Evolutionary conservation across 2,797 vertebrate genomes (phyloP).

Genomic region (Menidia menidia): DNA sequence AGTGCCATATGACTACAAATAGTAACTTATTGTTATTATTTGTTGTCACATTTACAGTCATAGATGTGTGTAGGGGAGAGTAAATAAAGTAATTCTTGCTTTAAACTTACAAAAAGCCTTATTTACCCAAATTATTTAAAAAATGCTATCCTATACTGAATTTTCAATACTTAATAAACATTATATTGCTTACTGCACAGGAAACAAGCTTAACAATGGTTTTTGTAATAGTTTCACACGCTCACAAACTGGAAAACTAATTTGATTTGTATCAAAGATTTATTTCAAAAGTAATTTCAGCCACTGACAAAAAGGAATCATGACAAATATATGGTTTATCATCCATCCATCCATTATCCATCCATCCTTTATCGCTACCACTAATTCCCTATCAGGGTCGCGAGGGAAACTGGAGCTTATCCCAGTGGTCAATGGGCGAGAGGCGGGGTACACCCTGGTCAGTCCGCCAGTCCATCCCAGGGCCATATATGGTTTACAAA

Average conservation of each 20-base stretch:
- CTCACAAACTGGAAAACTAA: background rate
- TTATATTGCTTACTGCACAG: background rate
- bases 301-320: conserved; percentile 12
- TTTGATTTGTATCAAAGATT: conserved; percentile 36
- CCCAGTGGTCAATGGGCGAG: no score
- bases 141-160: conserved; percentile 5
- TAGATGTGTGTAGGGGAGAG: conserved; percentile 13
- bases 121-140: background rate
- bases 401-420: no score
- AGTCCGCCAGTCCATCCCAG: no score
- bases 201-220: conserved; percentile 2
- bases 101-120: conserved; percentile 14
- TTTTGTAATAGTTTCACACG: background rate
- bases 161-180: background rate
- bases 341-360: no score
- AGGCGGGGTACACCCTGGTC: no score
- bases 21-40: conserved; percentile 45
- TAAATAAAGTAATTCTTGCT: conserved; percentile 26
- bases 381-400: no score
- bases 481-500: conserved; percentile 1
- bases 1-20: conserved; percentile 54
- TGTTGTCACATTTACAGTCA: no score
- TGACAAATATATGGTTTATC: conserved; percentile 10
- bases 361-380: no score
- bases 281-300: conserved; percentile 32